Base-by-base conservation (phyloP, 1,140 invertebrate genomes). In the Phthorimaea operculella region DNA sequence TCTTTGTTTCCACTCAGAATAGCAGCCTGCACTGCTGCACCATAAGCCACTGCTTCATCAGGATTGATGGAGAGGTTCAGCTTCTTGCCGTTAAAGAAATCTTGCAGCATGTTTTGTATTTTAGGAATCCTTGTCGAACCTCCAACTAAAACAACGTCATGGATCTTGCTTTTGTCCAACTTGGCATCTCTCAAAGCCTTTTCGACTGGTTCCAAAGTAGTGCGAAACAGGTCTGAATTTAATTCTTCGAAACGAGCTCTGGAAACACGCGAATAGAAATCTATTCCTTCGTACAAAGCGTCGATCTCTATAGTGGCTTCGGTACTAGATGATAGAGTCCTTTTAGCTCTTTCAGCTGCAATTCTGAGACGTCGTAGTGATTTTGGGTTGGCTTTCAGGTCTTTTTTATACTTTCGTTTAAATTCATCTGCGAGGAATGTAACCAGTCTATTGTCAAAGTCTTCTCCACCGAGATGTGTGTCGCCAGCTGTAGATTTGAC, bases 401-500 rank as follows among this genome's bases (percentile, higher is more conserved):
- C 86, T 66, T 87, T 88, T 50, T 78, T 79, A 64, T 83, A 85
- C 60, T 89, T 89, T 12, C 88, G 73, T 66, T 88, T 87, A 59
- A 89, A 89, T 65, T 89, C 88, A 39, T 88, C 88, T 9, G 87
- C 85, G 5, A 91, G 80, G 75, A 94, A 92, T 63, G 90, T 92
- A 0, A 96, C 94, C 68, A 97, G 83, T 28, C 93, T 83, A 68
- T 92, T 92, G 71, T 95, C 94, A 70, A 97, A 97, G 74, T 96
- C 94, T 83, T 96, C 94, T 6, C 95, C 96, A 34, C 91, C 91
- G 44, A 92, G 79, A 76, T 91, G 90, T 0, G 91, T 92, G 62
- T 92, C 91, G 1, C 91, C 91, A 0, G 92, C 92, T 7, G 93
- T 94, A 1, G 93, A 87, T 80, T 90, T 92, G 0, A 94, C 93